phyloP scores from a whole-genome alignment of 2,888 invertebrate genomes.

The Zele albiditarsus region DNA sequence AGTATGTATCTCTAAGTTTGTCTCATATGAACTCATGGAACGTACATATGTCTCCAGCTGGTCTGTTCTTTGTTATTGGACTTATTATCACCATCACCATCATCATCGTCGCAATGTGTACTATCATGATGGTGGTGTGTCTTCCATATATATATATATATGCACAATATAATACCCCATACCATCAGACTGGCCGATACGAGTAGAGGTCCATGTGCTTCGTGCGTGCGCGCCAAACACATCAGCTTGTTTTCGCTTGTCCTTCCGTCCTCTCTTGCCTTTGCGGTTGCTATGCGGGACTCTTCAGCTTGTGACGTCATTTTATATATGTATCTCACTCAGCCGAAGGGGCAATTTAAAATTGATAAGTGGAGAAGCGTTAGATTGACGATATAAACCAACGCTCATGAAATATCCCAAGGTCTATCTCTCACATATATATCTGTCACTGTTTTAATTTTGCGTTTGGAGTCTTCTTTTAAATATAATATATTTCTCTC shows the following conservation, averaged over 20 bases:
- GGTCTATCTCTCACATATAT: neutral
- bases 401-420: neutral
- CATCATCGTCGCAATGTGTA: neutral
- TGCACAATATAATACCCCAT: neutral
- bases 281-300: slow-evolving; percentile 43
- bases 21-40: neutral
- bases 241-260: slow-evolving; percentile 30
- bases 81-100: slow-evolving; percentile 10
- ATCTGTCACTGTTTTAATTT: neutral
- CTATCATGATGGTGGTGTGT: neutral
- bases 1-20: neutral
- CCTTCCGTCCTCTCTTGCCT: slow-evolving; percentile 31
- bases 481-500: neutral
- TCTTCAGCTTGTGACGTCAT: slow-evolving; percentile 61
- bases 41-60: slow-evolving; percentile 2
- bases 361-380: slow-evolving; percentile 64
- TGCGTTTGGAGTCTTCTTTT: neutral
- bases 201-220: slow-evolving; percentile 17
- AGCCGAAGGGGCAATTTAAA: slow-evolving; percentile 62
- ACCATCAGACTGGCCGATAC: neutral
- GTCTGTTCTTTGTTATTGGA: slow-evolving; percentile 19
- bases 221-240: slow-evolving; percentile 16
- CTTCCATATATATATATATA: neutral
- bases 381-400: slow-evolving; percentile 45
- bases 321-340: slow-evolving; percentile 43